A percentile compares a stretch with the other conserved stretches of the same genome.
phyloP scores from a whole-genome alignment of 2,113 vertebrate species.

The Pyxicephalus adspersus region DNA sequence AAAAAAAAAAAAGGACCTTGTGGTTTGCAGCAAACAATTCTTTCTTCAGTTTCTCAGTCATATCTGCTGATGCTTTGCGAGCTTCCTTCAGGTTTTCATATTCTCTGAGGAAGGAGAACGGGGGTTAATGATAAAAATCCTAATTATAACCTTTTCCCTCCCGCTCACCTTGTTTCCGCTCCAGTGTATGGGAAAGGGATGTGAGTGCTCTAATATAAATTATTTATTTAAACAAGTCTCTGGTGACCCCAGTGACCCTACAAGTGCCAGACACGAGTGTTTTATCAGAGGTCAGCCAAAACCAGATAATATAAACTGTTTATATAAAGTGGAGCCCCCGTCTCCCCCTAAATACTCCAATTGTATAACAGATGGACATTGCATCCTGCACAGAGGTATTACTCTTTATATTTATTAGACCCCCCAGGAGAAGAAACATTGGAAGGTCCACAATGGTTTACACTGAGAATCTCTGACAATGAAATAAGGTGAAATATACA shows the following conservation, averaged over 20 bases:
- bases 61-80: slow-evolving; percentile 80
- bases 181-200: neutral
- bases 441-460: too few relatives aligned
- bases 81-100: slow-evolving; percentile 90
- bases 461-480: too few relatives aligned
- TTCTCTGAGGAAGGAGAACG: slow-evolving; percentile 74
- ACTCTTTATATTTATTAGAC: too few relatives aligned
- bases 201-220: neutral
- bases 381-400: too few relatives aligned
- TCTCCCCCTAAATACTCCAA: too few relatives aligned
- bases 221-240: slow-evolving; percentile 43
- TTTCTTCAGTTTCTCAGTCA: slow-evolving; percentile 88
- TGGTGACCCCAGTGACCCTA: slow-evolving; percentile 12
- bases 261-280: slow-evolving; percentile 1
- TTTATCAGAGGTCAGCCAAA: neutral
- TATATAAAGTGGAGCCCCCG: neutral
- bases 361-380: too few relatives aligned
- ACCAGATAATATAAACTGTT: slow-evolving; percentile 34
- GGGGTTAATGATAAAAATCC: neutral
- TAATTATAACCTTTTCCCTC: slow-evolving; percentile 7
- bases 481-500: too few relatives aligned
- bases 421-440: too few relatives aligned
- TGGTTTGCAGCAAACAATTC: slow-evolving; percentile 82
- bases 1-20: slow-evolving; percentile 78
- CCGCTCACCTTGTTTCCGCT: neutral